These are phyloP conservation scores for Platygyra sinensis DNA, from an alignment of 64 coral and sea anemone species.

Conservation along the genomic window DNA sequence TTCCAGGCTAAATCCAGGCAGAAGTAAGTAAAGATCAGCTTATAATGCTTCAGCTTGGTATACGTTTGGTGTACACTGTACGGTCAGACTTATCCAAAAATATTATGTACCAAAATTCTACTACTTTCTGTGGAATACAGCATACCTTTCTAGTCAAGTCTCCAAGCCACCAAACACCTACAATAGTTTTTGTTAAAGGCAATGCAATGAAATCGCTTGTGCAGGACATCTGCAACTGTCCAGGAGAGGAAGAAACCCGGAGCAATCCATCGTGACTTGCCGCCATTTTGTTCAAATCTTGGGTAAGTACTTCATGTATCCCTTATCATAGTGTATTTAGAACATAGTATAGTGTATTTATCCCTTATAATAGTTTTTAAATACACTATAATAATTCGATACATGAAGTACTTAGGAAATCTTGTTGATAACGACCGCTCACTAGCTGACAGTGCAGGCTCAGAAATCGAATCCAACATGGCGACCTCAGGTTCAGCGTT, in stretches of 20 bases:
- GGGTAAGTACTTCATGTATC: no score
- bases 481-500: constrained; percentile 2
- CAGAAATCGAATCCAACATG: constrained; percentile 34
- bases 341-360: no score
- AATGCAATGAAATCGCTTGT: constrained; percentile 48
- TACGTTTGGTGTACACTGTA: no score
- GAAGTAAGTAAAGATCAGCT: no score
- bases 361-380: no score
- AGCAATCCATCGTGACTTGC: constrained; percentile 63
- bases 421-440: not conserved
- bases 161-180: constrained; percentile 67
- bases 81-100: not conserved
- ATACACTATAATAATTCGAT: no score
- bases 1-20: no score
- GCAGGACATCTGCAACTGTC: constrained; percentile 54
- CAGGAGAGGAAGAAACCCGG: constrained; percentile 15
- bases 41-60: no score
- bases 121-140: not conserved
- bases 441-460: not conserved
- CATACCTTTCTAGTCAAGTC: constrained; percentile 56
- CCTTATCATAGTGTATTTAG: no score
- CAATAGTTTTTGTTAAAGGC: constrained; percentile 61
- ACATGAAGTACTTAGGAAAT: no score
- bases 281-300: constrained; percentile 81
- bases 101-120: not conserved